Conservation (phyloP, 1,140 invertebrate genomes). For the Drosophila melanica region DNA sequence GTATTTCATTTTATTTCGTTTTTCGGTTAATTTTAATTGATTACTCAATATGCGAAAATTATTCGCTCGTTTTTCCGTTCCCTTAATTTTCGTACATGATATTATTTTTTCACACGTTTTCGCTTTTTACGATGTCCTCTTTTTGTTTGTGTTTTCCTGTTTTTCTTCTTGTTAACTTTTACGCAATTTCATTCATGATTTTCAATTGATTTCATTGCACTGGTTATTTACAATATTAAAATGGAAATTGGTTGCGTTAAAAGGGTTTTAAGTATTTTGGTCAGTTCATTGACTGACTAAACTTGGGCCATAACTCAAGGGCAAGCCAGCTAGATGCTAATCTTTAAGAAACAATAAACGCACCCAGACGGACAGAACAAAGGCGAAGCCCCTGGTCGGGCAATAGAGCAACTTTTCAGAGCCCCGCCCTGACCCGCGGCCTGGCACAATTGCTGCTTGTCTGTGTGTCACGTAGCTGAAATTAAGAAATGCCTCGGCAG, state of each 20-base stretch:
- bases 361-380: conserved; percentile 54
- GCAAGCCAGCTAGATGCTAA: conserved; percentile 52
- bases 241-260: conserved; percentile 6
- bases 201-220: conserved; percentile 42
- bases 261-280: conserved; percentile 32
- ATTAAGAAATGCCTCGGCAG: conserved; percentile 63
- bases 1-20: conserved; percentile 63
- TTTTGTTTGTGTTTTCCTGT: conserved; percentile 20
- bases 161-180: conserved; percentile 37
- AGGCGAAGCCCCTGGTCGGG: conserved; percentile 7
- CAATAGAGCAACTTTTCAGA: background rate
- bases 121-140: conserved; percentile 48
- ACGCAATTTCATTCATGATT: conserved; percentile 75
- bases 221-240: conserved; percentile 14
- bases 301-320: conserved; percentile 59
- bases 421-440: no score
- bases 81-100: conserved; percentile 25
- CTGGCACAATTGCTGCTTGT: background rate
- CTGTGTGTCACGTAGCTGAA: conserved; percentile 58
- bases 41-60: conserved; percentile 76
- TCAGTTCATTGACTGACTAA: conserved; percentile 51
- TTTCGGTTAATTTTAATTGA: conserved; percentile 82
- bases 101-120: conserved; percentile 62
- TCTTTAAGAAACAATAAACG: conserved; percentile 72
- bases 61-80: conserved; percentile 42